These are phyloP conservation scores for Amazona finschi DNA, from an alignment of 2,797 vertebrate genomes.

Conservation along the genomic window DNA sequence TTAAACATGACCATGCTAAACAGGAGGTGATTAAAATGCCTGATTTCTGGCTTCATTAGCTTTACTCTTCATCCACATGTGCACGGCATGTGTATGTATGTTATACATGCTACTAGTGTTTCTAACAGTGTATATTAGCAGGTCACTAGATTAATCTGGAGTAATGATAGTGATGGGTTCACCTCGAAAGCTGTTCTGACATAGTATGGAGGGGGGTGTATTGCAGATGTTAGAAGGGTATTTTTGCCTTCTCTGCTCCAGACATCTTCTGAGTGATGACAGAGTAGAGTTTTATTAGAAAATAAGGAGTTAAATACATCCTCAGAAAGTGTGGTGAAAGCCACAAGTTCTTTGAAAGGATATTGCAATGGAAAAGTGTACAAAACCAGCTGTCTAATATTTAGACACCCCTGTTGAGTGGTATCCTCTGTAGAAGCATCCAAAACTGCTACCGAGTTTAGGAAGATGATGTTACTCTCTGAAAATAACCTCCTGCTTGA, in stretches of 20 bases:
- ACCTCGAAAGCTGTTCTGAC: background rate
- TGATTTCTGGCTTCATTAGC: background rate
- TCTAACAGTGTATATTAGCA: background rate
- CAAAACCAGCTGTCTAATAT: background rate
- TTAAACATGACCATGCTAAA: background rate
- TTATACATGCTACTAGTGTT: background rate
- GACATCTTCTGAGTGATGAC: background rate
- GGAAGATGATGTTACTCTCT: background rate
- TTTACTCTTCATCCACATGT: background rate
- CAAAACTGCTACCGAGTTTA: background rate
- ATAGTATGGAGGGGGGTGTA: background rate
- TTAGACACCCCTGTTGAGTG: background rate
- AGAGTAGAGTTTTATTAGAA: background rate
- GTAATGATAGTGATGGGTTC: no score
- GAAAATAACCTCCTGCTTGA: conserved; percentile 1
- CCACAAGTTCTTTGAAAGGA: background rate
- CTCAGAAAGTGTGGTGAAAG: background rate
- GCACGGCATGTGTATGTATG: background rate
- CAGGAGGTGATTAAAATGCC: background rate
- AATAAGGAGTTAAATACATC: background rate
- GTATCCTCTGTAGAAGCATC: background rate
- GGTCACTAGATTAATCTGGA: background rate
- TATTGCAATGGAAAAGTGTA: background rate
- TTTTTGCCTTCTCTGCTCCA: background rate
- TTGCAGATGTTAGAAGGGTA: background rate